phyloP scores from a whole-genome alignment of 2,888 invertebrate genomes.

The Phymatocera aterrima region DNA sequence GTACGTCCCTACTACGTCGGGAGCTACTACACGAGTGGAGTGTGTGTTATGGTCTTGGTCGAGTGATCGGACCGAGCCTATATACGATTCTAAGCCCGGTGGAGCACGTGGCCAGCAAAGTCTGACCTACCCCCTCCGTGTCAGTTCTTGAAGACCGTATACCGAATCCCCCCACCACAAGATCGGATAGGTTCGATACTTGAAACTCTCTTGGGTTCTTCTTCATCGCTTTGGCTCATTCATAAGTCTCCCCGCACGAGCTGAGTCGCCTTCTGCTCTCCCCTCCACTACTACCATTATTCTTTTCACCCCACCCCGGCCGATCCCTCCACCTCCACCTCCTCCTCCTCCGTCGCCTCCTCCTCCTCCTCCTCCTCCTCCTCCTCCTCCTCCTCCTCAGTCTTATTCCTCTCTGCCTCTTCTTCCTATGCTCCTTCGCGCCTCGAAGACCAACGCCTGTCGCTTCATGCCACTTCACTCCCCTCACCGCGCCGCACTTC shows the following conservation, averaged over 20 bases:
- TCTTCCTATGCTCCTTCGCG: constrained; percentile 57
- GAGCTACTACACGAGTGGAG: constrained; percentile 42
- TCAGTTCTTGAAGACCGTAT: neutral
- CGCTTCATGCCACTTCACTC: constrained; percentile 21
- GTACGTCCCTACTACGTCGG: neutral
- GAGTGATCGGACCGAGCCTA: constrained; percentile 60
- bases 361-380: constrained; percentile 49
- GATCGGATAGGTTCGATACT: constrained; percentile 37
- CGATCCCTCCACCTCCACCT: constrained; percentile 51
- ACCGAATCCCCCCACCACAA: constrained; percentile 4
- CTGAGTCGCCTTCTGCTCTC: too few species aligned
- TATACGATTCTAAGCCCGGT: constrained; percentile 64
- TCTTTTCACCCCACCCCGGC: constrained; percentile 51
- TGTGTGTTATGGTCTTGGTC: constrained; percentile 59
- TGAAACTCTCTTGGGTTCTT: constrained; percentile 30
- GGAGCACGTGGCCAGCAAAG: constrained; percentile 68
- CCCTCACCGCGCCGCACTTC: constrained; percentile 30
- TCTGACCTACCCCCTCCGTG: constrained; percentile 43
- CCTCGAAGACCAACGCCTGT: constrained; percentile 52
- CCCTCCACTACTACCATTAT: constrained; percentile 50
- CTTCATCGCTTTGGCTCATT: constrained; percentile 61
- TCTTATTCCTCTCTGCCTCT: constrained; percentile 37
- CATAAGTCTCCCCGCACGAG: constrained; percentile 38
- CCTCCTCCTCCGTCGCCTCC: too few species aligned
- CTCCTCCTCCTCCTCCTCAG: constrained; percentile 46